phyloP scores from a whole-genome alignment of 2,888 invertebrate genomes.

The Deilephila elpenor region DNA sequence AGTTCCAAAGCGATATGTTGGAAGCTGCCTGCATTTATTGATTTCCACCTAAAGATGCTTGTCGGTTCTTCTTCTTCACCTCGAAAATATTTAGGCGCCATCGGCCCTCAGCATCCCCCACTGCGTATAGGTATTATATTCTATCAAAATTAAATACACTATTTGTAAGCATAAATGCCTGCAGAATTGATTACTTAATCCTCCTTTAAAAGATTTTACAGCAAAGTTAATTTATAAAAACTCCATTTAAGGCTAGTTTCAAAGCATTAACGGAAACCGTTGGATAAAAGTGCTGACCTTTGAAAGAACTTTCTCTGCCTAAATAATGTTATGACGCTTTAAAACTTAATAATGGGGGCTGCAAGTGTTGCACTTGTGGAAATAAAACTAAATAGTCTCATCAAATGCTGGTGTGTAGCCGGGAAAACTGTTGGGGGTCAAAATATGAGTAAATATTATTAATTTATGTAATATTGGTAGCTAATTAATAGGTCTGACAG shows the following conservation, averaged over 20 bases:
- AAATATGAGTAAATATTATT: background rate
- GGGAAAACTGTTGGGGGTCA: background rate
- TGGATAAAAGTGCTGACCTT: background rate
- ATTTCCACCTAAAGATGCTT: too few species aligned
- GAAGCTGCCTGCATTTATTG: too few species aligned
- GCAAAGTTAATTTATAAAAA: background rate
- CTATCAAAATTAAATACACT: background rate
- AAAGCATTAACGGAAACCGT: background rate
- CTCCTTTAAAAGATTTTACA: background rate
- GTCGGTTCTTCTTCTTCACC: too few species aligned
- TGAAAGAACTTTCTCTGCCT: slow-evolving; percentile 17
- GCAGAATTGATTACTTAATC: background rate
- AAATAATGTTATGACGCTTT: slow-evolving; percentile 20
- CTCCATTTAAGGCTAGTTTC: background rate
- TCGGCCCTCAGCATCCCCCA: too few species aligned
- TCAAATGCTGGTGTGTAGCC: slow-evolving; percentile 13
- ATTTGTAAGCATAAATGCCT: background rate
- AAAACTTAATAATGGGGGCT: slow-evolving; percentile 28
- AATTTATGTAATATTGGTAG: background rate
- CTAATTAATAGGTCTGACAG: too few species aligned
- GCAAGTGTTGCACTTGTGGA: slow-evolving; percentile 32
- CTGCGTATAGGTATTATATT: background rate
- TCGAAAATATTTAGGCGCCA: too few species aligned
- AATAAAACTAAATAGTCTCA: slow-evolving; percentile 41
- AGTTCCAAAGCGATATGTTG: too few species aligned